Conservation (phyloP, 2,797 vertebrate genomes). For the Lepidocolaptes lacrymiger region DNA sequence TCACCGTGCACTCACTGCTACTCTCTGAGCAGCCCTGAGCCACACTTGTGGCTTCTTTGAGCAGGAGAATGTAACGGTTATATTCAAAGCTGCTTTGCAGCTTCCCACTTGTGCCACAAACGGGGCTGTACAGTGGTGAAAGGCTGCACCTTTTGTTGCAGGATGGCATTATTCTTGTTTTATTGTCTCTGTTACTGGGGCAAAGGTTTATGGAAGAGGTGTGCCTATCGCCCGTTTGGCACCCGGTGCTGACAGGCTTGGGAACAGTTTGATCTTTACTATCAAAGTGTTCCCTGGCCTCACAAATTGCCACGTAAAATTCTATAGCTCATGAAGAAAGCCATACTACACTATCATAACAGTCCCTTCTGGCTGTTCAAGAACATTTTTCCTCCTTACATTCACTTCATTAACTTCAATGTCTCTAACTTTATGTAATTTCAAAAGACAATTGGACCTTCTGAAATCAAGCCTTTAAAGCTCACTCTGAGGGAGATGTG, state of each 20-base stretch:
- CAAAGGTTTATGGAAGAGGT: constrained; percentile 28
- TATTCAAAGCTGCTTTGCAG: background rate
- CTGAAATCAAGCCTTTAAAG: background rate
- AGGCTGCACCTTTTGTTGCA: background rate
- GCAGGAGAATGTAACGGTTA: background rate
- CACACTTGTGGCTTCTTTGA: background rate
- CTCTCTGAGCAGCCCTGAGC: background rate
- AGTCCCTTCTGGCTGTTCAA: background rate
- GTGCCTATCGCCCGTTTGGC: background rate
- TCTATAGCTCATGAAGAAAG: background rate
- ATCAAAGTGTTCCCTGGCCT: background rate
- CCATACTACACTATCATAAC: background rate
- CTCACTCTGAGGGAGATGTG: background rate
- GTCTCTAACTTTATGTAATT: background rate
- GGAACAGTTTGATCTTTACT: background rate
- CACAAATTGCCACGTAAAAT: background rate
- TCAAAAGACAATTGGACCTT: background rate
- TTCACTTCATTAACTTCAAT: background rate
- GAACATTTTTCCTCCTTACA: background rate
- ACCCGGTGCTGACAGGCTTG: background rate
- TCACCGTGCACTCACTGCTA: background rate
- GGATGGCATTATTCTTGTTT: background rate
- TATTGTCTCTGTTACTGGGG: background rate
- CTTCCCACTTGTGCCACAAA: background rate
- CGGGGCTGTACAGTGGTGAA: background rate